Evolutionary conservation across 2,797 vertebrate species (phyloP).

Genomic region (Taeniopygia guttata): DNA sequence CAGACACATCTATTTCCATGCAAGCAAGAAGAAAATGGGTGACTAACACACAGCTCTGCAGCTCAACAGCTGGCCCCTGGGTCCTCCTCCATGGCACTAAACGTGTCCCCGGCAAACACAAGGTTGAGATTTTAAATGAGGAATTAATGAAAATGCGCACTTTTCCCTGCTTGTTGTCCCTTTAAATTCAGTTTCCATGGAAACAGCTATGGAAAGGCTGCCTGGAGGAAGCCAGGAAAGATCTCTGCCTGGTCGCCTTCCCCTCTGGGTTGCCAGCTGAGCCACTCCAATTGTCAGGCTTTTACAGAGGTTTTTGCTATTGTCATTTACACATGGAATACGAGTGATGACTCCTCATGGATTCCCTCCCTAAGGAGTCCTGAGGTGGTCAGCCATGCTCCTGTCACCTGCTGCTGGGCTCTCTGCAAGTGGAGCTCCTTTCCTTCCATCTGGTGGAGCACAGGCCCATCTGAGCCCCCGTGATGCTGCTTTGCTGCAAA

Average conservation of each 20-base stretch:
- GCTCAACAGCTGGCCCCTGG: neutral
- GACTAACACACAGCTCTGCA: neutral
- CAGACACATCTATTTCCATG: neutral
- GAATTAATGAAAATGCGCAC: conserved; percentile 34
- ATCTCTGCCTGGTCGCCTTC: neutral
- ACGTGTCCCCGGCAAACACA: neutral
- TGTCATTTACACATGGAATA: neutral
- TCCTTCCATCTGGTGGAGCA: rapidly evolving
- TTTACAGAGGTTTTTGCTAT: neutral
- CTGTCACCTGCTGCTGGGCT: rapidly evolving
- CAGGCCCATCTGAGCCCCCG: rapidly evolving
- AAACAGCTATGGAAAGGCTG: conserved; percentile 20
- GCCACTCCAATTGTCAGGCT: neutral
- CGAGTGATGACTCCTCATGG: neutral
- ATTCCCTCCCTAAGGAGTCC: neutral
- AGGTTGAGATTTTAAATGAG: conserved; percentile 30
- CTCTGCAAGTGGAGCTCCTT: neutral
- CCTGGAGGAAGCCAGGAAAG: neutral
- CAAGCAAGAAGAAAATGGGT: neutral
- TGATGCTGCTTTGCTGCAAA: rapidly evolving
- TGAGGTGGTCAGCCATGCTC: neutral
- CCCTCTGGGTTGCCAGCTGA: conserved; percentile 5
- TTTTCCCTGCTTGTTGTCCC: conserved; percentile 17
- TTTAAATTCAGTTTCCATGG: conserved; percentile 57
- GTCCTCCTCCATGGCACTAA: neutral